Evolutionary conservation across 2,113 vertebrate species (phyloP).

Genomic region (Corydoras sp.): DNA sequence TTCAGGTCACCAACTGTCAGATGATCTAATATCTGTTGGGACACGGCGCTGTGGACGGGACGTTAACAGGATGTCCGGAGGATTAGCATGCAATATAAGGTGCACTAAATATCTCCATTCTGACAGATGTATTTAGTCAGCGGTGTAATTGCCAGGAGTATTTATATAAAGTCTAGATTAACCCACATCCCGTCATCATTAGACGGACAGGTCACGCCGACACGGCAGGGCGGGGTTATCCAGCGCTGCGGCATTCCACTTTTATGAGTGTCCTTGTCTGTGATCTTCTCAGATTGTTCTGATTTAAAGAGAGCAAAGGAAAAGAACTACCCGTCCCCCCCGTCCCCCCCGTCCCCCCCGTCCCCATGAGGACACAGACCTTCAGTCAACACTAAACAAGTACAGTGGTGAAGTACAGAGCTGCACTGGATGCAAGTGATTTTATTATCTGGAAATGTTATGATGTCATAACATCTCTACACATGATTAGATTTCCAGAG

Average conservation of each 20-base stretch:
- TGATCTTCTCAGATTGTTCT: background rate
- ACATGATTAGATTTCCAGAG: too few species aligned
- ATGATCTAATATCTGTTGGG: constrained; percentile 34
- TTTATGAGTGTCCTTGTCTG: background rate
- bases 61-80: constrained; percentile 45
- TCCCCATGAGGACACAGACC: background rate
- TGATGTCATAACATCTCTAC: too few species aligned
- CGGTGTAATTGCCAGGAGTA: constrained; percentile 9
- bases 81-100: constrained; percentile 49
- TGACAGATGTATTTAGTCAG: constrained; percentile 39
- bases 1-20: background rate
- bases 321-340: background rate
- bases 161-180: constrained; percentile 55
- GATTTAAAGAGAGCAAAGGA: background rate
- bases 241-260: background rate
- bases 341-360: background rate
- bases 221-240: constrained; percentile 9
- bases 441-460: too few species aligned
- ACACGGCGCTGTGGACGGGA: constrained; percentile 24
- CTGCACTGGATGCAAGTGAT: too few species aligned
- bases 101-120: constrained; percentile 40
- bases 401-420: too few species aligned
- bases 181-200: constrained; percentile 58
- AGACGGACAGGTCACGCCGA: constrained; percentile 45
- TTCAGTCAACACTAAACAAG: too few species aligned